phyloP scores from a whole-genome alignment of 2,888 invertebrate species.

The Heterodera filipjevi region DNA sequence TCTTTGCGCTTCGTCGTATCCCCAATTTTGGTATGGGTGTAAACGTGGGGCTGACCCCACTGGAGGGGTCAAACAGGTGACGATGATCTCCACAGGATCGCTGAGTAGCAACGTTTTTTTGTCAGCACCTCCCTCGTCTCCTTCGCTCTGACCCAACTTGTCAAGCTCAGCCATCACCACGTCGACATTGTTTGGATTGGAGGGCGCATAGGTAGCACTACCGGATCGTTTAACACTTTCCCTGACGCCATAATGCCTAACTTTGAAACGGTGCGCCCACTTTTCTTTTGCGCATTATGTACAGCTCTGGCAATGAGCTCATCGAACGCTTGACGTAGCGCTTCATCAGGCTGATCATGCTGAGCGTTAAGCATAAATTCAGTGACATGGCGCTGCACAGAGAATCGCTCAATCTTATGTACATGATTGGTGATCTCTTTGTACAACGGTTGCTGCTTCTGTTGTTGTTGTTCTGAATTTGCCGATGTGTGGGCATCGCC shows the following conservation, averaged over 20 bases:
- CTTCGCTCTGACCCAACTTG: neutral
- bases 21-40: neutral
- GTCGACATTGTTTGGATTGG: neutral
- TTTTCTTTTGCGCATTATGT: neutral
- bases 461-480: neutral
- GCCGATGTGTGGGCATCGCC: too few species aligned
- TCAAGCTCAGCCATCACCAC: neutral
- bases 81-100: neutral
- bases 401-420: neutral
- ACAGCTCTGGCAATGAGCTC: neutral
- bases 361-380: neutral
- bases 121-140: neutral
- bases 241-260: neutral
- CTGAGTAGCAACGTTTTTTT: neutral
- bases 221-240: neutral
- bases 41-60: neutral
- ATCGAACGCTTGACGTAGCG: neutral
- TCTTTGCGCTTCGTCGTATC: neutral
- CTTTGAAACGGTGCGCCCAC: neutral
- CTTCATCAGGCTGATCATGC: neutral
- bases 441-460: neutral
- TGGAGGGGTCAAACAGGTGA: neutral
- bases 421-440: neutral
- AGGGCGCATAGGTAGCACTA: neutral
- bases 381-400: neutral